Base-by-base conservation (phyloP, 1,140 invertebrate genomes). In the Idris sp. region DNA sequence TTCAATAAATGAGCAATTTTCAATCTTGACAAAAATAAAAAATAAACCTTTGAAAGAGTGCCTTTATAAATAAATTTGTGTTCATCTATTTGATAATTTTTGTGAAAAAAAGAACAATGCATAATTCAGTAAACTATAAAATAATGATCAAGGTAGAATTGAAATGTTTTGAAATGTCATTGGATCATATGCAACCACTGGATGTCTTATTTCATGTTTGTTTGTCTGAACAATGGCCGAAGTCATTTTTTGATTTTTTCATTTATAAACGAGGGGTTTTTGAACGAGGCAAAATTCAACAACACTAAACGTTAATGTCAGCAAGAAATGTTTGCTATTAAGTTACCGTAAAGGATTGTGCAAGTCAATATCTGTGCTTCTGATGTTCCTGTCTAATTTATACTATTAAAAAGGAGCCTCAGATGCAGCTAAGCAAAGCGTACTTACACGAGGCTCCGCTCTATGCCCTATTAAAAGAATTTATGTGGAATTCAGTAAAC, bases 401-500 rank as follows among this genome's bases (percentile, higher is more conserved):
- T 44, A 38, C 15, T 16, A 44, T 53, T 53, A 64, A 61, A 61
- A 61, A 61, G 58, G 18, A 49, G 33, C 14, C 44, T 14, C 1
- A 22, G 6, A n/a, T 8, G n/a, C 18, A 15, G 13, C 30, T 13
- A 36, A 22, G 19, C 19, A 48, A 31, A 49, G 18, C 16, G 28
- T 38, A 31, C 26, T 41, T 41, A 54, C 16, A 18, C 33, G 26
- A 43, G 26, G 38, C 6, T 14, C 10, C 6, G 28, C 13, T 48
- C 25, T 35, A 38, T 25, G 48, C 36, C 7, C 48, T 44, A 65
- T 65, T 65, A 65, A 53, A 65, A 36, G 48, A 65, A 65, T 65
- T 65, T 65, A 65, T 65, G 61, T 26, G 46, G 59, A 64, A 44
- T 65, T 53, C 19, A 35, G 40, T 28, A 51, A 62, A 51, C 35